Percentiles rank a stretch among this genome's conserved stretches.
Evolutionary conservation across 2,797 vertebrate genomes (phyloP).

Genomic region (Apogon hyalosoma): DNA sequence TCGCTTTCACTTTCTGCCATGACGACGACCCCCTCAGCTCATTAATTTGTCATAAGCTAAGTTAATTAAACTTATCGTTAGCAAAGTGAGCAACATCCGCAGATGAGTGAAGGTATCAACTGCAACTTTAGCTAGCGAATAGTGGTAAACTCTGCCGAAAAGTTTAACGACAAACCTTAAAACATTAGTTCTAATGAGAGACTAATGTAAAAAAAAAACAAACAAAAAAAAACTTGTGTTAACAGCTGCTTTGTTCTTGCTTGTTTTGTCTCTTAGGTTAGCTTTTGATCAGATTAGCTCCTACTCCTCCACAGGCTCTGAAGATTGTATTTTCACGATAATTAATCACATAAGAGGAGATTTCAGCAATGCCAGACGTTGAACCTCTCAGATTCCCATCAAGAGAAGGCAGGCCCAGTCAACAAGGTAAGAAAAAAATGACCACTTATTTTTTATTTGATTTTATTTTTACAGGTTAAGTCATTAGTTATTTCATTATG

Average conservation of each 20-base stretch:
- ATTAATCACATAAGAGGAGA: not conserved
- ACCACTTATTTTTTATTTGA: no score
- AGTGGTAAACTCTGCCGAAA: slow-evolving; percentile 4
- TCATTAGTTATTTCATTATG: no score
- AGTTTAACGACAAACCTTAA: slow-evolving; percentile 1
- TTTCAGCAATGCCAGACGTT: slow-evolving; percentile 73
- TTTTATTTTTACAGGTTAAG: no score
- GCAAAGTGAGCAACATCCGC: slow-evolving; percentile 38
- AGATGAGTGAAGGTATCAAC: slow-evolving; percentile 44
- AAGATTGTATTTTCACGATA: not conserved
- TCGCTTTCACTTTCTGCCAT: slow-evolving; percentile 75
- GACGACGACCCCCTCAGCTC: slow-evolving; percentile 71
- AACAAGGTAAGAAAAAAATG: slow-evolving; percentile 67
- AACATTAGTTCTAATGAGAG: not conserved
- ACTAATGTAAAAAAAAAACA: not conserved
- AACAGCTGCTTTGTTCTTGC: not conserved
- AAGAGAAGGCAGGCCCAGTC: slow-evolving; percentile 59
- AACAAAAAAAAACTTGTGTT: not conserved
- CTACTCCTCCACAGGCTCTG: slow-evolving; percentile 8
- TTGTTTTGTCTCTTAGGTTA: not conserved
- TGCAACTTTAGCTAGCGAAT: slow-evolving; percentile 32
- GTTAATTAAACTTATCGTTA: slow-evolving; percentile 68
- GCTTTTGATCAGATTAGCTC: not conserved
- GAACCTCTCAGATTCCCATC: slow-evolving; percentile 76
- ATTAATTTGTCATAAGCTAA: slow-evolving; percentile 72